Conservation (phyloP, 2,888 invertebrate species). For the Therioaphis trifolii region DNA sequence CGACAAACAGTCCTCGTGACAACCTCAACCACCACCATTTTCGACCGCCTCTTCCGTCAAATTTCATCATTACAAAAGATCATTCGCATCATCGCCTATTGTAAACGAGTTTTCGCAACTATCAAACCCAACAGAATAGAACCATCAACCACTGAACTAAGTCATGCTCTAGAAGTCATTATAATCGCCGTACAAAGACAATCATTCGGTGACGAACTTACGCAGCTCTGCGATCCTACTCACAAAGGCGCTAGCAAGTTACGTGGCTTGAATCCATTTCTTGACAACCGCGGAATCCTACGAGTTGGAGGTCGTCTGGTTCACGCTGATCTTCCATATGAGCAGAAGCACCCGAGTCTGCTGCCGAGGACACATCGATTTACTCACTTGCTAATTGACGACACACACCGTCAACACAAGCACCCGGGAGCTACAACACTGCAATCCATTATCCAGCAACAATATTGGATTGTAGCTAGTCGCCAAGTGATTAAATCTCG, state of each 20-base stretch:
- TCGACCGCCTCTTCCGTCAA: not conserved
- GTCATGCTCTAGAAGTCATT: not conserved
- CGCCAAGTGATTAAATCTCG: not conserved
- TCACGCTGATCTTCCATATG: not conserved
- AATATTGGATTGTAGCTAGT: not conserved
- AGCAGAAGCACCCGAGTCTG: not conserved
- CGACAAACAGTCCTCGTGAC: not conserved
- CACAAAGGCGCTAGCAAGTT: not conserved
- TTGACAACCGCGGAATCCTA: not conserved
- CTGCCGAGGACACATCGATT: not conserved
- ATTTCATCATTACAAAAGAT: conserved; percentile 3
- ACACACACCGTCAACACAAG: not conserved
- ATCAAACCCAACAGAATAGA: not conserved
- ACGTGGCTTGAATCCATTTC: not conserved
- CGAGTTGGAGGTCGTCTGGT: not conserved
- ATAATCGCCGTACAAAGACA: not conserved
- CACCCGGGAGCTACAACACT: not conserved
- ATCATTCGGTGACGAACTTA: not conserved
- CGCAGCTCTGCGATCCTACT: not conserved
- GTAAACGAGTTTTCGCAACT: not conserved
- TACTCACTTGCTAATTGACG: not conserved
- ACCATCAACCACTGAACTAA: not conserved
- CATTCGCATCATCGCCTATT: not conserved
- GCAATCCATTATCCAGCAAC: not conserved
- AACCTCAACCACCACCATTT: not conserved